Conservation (phyloP, 2,113 vertebrate species). For the Megaleporinus macrocephalus region DNA sequence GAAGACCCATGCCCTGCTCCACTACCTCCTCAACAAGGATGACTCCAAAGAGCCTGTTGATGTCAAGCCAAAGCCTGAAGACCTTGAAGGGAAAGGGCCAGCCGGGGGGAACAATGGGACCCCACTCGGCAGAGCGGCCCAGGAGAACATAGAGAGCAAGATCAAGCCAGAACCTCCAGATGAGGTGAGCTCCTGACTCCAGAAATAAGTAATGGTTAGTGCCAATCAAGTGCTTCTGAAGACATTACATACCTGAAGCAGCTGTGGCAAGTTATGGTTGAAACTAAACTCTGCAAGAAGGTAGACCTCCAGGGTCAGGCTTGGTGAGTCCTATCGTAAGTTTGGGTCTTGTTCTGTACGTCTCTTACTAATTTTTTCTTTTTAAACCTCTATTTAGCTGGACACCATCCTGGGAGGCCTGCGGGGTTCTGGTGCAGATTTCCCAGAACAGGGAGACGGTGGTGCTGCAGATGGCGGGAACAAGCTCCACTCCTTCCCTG, state of each 20-base stretch:
- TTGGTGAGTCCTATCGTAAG: not conserved
- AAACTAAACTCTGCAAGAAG: not conserved
- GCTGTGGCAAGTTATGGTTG: not conserved
- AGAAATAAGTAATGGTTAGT: no score
- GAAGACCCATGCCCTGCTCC: slow-evolving; percentile 87
- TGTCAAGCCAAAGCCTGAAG: slow-evolving; percentile 89
- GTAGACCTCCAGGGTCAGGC: not conserved
- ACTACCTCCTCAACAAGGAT: slow-evolving; percentile 95
- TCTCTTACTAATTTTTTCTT: not conserved
- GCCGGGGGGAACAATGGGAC: slow-evolving; percentile 65
- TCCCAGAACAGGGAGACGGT: slow-evolving; percentile 25
- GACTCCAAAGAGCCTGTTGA: slow-evolving; percentile 87
- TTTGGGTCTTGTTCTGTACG: slow-evolving; percentile 71
- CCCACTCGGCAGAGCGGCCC: slow-evolving; percentile 76
- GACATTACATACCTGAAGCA: not conserved
- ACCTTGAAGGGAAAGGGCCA: slow-evolving; percentile 78
- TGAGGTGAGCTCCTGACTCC: slow-evolving; percentile 78
- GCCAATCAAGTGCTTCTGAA: no score
- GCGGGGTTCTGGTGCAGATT: slow-evolving; percentile 74
- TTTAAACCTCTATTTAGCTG: slow-evolving; percentile 66
- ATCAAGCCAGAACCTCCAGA: slow-evolving; percentile 88
- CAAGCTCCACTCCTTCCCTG: slow-evolving; percentile 15
- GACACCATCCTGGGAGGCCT: slow-evolving; percentile 92
- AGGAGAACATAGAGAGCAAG: slow-evolving; percentile 82
- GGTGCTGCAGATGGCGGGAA: slow-evolving; percentile 21